Evolutionary conservation across 1,140 invertebrate species (phyloP).

Genomic region (Euwallacea similis): DNA sequence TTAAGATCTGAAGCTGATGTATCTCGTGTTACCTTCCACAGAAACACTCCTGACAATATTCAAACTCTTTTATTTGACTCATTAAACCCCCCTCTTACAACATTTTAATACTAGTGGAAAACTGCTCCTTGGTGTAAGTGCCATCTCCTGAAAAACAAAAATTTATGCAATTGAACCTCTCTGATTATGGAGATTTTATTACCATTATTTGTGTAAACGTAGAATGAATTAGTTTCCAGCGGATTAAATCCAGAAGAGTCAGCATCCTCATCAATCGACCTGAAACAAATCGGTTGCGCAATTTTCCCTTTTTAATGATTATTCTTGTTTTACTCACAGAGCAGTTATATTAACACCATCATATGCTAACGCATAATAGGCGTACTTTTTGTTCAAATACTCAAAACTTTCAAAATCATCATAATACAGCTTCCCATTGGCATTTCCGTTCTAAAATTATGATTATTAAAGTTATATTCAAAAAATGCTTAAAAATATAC

Average conservation of each 20-base stretch:
- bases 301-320: background rate
- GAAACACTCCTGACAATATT: too few relatives aligned
- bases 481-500: conserved; percentile 17
- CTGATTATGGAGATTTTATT: background rate
- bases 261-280: background rate
- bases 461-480: background rate
- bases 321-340: background rate
- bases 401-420: conserved; percentile 42
- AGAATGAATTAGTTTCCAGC: background rate
- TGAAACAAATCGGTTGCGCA: background rate
- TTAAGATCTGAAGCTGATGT: too few relatives aligned
- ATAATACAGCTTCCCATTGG: conserved; percentile 29
- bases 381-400: conserved; percentile 30
- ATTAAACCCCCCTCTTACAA: too few relatives aligned
- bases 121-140: background rate
- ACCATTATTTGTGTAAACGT: conserved; percentile 5
- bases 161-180: background rate
- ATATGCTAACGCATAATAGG: conserved; percentile 30
- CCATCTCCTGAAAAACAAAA: background rate
- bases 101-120: too few relatives aligned
- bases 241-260: background rate
- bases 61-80: too few relatives aligned
- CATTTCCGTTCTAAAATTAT: conserved; percentile 18
- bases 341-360: background rate
- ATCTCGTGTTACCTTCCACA: too few relatives aligned